Conservation (phyloP, 2,797 vertebrate species). For the Lemur catta region DNA sequence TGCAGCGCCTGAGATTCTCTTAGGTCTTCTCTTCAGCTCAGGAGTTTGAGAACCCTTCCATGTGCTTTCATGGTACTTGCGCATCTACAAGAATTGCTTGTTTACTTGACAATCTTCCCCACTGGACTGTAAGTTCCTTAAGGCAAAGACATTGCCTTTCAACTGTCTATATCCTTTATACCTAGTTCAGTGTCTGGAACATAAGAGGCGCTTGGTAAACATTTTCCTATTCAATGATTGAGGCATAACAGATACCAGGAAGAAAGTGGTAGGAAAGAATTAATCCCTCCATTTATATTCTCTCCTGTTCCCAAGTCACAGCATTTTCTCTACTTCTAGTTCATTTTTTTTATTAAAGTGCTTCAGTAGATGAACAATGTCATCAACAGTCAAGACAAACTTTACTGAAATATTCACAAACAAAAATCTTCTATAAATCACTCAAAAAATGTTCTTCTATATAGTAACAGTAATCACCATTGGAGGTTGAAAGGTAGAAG, state of each 20-base stretch:
- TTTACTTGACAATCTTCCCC: background rate
- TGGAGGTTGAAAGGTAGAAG: background rate
- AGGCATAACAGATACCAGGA: background rate
- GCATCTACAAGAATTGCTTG: background rate
- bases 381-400: background rate
- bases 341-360: constrained; percentile 58
- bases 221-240: background rate
- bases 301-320: background rate
- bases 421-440: constrained; percentile 32
- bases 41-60: background rate
- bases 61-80: background rate
- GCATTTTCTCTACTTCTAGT: background rate
- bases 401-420: constrained; percentile 30
- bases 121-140: background rate
- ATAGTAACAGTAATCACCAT: background rate
- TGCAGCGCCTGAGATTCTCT: background rate
- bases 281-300: background rate
- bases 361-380: background rate
- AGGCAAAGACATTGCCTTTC: background rate
- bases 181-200: background rate
- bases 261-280: background rate
- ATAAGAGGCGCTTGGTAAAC: background rate
- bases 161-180: background rate
- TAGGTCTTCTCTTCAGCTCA: background rate
- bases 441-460: background rate